A percentile compares a stretch with the other conserved stretches of the same genome.
Conservation (phyloP, 2,113 vertebrate genomes). For the Pachypanchax playfairii region DNA sequence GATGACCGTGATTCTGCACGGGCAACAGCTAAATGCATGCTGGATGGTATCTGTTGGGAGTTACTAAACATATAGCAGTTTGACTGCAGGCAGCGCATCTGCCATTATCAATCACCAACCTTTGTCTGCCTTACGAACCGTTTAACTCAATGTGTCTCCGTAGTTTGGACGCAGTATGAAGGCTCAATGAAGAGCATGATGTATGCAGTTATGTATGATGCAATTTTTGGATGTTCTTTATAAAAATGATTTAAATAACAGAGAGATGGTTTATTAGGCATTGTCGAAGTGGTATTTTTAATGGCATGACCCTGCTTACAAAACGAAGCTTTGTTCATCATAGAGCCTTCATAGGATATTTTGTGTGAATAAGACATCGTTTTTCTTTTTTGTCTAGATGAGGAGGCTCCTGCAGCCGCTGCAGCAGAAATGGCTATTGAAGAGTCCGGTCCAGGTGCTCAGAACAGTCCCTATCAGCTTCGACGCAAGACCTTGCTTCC, state of each 20-base stretch:
- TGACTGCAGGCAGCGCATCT: slow-evolving; percentile 58
- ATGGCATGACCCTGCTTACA: not conserved
- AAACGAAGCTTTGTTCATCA: not conserved
- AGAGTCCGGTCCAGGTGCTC: slow-evolving; percentile 98
- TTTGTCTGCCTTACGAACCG: slow-evolving; percentile 68
- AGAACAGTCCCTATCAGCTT: slow-evolving; percentile 99
- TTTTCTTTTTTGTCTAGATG: slow-evolving; percentile 81
- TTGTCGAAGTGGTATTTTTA: not conserved
- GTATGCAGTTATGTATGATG: not conserved
- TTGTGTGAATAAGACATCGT: slow-evolving; percentile 9
- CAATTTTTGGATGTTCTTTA: too few relatives aligned
- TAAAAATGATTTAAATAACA: too few relatives aligned
- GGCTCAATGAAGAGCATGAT: slow-evolving; percentile 41
- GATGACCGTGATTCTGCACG: slow-evolving; percentile 10
- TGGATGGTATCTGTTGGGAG: slow-evolving; percentile 7
- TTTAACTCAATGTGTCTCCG: slow-evolving; percentile 47
- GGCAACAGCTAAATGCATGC: not conserved
- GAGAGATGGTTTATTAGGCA: not conserved
- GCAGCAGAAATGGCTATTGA: slow-evolving; percentile 98
- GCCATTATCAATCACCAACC: slow-evolving; percentile 71
- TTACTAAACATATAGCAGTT: slow-evolving; percentile 23
- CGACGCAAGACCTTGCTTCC: slow-evolving; percentile 98
- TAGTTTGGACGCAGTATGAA: slow-evolving; percentile 40
- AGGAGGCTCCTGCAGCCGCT: slow-evolving; percentile 92
- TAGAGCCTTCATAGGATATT: not conserved